phyloP scores from a whole-genome alignment of 2,797 vertebrate species.

The Sparidentex hasta region DNA sequence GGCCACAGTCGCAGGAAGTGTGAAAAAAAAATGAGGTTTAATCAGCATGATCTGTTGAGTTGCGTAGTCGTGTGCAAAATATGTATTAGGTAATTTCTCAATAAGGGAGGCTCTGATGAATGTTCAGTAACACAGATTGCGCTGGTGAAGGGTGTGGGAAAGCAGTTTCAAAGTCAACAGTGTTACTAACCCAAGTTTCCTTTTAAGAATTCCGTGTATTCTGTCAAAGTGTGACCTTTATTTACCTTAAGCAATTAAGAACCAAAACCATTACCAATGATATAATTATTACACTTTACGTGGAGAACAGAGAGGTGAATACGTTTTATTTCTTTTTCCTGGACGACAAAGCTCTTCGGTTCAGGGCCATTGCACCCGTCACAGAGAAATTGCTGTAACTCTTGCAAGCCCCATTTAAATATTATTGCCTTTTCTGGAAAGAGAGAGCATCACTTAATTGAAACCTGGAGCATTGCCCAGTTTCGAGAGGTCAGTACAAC shows the following conservation, averaged over 20 bases:
- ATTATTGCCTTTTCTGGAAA: constrained; percentile 76
- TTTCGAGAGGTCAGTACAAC: constrained; percentile 74
- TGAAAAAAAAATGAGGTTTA: constrained; percentile 5
- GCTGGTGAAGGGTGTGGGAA: constrained; percentile 11
- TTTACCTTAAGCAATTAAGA: constrained; percentile 34
- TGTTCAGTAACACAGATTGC: not conserved
- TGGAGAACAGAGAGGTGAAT: constrained; percentile 12
- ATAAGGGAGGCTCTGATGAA: not conserved
- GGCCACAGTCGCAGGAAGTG: not conserved
- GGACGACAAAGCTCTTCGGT: constrained; percentile 19
- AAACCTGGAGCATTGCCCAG: constrained; percentile 77
- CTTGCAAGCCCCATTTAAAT: constrained; percentile 66
- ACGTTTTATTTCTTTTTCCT: not conserved
- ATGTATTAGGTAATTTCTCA: constrained; percentile 26
- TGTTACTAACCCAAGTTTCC: not conserved
- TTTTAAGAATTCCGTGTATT: no score
- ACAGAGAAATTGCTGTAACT: constrained; percentile 54
- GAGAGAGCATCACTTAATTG: constrained; percentile 74
- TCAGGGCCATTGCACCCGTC: constrained; percentile 31
- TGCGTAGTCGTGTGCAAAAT: not conserved
- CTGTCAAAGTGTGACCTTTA: constrained; percentile 1
- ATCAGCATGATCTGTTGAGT: constrained; percentile 5
- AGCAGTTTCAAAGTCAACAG: constrained; percentile 21
- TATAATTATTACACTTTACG: constrained; percentile 5
- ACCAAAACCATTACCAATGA: not conserved